A percentile compares a stretch with the other conserved stretches of the same genome.
Evolutionary conservation across 2,797 vertebrate species (phyloP).

Genomic region (Delichon dasypus): DNA sequence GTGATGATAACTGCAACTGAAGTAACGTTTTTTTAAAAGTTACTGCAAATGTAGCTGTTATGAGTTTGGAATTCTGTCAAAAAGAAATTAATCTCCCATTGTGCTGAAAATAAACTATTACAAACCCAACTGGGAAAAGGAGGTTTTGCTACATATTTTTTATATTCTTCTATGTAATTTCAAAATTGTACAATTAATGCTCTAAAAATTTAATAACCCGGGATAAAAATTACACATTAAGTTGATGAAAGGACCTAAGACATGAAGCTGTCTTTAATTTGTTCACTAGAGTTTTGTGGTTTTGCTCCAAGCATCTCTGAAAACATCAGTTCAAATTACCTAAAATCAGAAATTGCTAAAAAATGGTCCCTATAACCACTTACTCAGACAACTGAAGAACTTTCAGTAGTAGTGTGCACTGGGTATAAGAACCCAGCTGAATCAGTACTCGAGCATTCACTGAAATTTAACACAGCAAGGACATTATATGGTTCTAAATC

Average conservation of each 20-base stretch:
- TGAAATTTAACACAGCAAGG: background rate
- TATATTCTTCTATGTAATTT: background rate
- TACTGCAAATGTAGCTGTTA: background rate
- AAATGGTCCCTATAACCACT: background rate
- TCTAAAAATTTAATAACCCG: background rate
- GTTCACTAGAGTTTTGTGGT: background rate
- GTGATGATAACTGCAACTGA: background rate
- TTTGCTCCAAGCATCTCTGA: background rate
- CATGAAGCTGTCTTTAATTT: background rate
- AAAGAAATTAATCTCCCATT: background rate
- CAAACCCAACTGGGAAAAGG: background rate
- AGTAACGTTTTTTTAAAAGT: conserved; percentile 12
- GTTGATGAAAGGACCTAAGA: background rate
- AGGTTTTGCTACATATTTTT: background rate
- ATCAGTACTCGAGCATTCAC: background rate
- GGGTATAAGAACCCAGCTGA: background rate
- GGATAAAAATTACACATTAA: background rate
- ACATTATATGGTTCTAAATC: background rate
- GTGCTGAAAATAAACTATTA: conserved; percentile 35
- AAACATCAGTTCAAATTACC: background rate
- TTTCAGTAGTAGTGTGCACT: background rate
- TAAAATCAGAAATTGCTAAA: background rate
- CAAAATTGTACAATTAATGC: background rate
- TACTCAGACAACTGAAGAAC: background rate
- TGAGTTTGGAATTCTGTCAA: background rate